These are phyloP conservation scores for Enchytraeus crypticus DNA, from an alignment of 2,888 invertebrate genomes.

Conservation along the genomic window DNA sequence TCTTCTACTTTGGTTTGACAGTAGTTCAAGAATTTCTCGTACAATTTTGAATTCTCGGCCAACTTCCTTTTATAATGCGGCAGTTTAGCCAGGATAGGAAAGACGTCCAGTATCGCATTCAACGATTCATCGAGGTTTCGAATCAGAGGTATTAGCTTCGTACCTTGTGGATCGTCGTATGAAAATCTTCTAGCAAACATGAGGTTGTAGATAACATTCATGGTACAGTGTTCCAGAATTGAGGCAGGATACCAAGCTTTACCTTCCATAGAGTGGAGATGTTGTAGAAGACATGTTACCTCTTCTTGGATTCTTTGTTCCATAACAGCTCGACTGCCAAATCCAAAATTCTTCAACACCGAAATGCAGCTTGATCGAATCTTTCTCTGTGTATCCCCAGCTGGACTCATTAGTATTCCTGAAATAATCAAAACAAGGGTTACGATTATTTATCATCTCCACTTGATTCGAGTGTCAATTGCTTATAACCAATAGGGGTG, in stretches of 20 bases:
- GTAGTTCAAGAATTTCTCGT: neutral
- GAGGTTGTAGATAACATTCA: slow-evolving; percentile 2
- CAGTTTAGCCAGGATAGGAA: neutral
- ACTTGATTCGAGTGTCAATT: too few relatives aligned
- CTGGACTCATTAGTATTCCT: too few relatives aligned
- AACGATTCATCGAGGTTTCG: neutral
- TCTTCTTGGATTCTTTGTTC: slow-evolving; percentile 7
- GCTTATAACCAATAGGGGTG: too few relatives aligned
- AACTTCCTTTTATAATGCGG: neutral
- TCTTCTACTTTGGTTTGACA: neutral
- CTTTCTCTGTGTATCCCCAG: too few relatives aligned
- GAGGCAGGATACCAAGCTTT: neutral
- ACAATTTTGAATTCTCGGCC: neutral
- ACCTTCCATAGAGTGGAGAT: neutral
- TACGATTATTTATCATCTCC: too few relatives aligned
- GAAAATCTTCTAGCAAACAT: neutral
- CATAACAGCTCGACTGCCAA: neutral
- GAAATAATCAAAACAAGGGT: too few relatives aligned
- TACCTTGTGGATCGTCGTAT: neutral
- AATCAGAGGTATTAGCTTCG: neutral
- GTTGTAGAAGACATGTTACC: neutral
- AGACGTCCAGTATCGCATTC: neutral
- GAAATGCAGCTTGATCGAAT: too few relatives aligned
- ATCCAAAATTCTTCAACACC: slow-evolving; percentile 7
- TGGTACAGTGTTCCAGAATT: neutral